phyloP scores from a whole-genome alignment of 2,113 vertebrate genomes.

The Pelecanoides urinatrix region DNA sequence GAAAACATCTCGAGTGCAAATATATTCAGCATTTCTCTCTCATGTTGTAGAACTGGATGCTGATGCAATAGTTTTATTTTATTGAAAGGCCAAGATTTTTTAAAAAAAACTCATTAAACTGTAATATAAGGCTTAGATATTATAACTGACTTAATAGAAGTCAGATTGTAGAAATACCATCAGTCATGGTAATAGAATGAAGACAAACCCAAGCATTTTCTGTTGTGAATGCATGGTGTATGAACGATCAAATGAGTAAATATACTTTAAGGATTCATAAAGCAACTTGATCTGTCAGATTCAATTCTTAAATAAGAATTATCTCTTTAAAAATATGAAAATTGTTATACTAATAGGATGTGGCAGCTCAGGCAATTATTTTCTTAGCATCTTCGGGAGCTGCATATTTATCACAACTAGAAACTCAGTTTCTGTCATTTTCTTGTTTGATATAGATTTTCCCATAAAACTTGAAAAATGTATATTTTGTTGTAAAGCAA shows the following conservation, averaged over 20 bases:
- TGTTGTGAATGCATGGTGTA: background rate
- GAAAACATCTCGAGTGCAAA: background rate
- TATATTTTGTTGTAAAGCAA: background rate
- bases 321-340: background rate
- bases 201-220: background rate
- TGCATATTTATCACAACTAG: background rate
- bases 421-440: background rate
- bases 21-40: background rate
- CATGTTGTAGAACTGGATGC: background rate
- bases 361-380: background rate
- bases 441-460: background rate
- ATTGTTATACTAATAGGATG: background rate
- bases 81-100: background rate
- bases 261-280: background rate
- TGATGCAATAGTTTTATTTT: background rate
- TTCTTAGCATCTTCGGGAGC: background rate
- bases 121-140: background rate
- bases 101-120: background rate
- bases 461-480: background rate
- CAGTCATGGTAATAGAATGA: background rate
- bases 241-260: background rate
- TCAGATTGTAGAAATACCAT: background rate
- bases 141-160: background rate
- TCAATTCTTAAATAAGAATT: background rate
- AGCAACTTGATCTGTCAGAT: background rate